phyloP scores from a whole-genome alignment of 2,888 invertebrate species.

The Mechanitis mazaeus region DNA sequence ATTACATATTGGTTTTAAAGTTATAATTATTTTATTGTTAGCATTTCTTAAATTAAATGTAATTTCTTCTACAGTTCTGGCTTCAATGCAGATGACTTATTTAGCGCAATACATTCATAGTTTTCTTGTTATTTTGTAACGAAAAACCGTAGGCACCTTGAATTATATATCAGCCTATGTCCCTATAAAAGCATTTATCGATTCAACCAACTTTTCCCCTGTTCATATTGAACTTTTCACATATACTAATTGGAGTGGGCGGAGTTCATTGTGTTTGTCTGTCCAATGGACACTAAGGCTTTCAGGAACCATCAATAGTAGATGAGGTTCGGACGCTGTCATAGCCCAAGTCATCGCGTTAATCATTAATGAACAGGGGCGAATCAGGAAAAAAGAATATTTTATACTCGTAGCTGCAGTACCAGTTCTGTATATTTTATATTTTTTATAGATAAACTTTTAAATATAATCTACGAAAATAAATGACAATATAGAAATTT shows the following conservation, averaged over 20 bases:
- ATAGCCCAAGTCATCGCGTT: constrained; percentile 2
- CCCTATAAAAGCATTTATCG: constrained; percentile 9
- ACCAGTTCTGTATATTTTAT: no score
- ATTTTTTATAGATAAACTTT: no score
- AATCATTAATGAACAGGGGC: neutral
- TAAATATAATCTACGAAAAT: no score
- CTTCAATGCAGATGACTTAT: neutral
- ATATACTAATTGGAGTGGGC: constrained; percentile 32
- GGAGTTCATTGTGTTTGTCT: constrained; percentile 49
- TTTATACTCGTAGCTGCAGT: no score
- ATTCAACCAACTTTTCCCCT: constrained; percentile 1
- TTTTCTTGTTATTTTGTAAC: neutral
- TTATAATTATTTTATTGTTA: no score
- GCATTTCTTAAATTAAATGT: no score
- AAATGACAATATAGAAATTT: neutral
- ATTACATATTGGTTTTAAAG: no score
- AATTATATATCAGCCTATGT: neutral
- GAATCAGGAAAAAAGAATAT: no score
- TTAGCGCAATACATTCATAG: neutral
- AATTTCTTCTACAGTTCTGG: no score
- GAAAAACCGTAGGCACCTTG: neutral
- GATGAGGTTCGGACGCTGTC: constrained; percentile 61
- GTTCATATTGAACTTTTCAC: constrained; percentile 9
- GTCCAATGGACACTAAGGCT: constrained; percentile 44
- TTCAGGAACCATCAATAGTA: constrained; percentile 66